Base-by-base conservation (phyloP, 2,797 vertebrate species). In the Hemitrygon akajei region DNA sequence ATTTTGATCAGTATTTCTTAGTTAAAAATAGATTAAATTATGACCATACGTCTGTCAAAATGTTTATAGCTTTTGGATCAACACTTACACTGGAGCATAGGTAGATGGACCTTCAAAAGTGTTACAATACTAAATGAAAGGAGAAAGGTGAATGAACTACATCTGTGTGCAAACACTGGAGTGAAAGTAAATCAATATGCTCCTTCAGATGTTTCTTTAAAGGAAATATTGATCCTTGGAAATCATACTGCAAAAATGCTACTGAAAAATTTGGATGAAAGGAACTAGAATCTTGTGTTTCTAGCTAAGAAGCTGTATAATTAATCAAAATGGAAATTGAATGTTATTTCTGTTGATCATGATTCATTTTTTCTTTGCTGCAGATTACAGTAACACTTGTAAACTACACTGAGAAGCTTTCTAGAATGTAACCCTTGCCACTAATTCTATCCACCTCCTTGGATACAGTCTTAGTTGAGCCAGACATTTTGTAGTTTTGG, bases 71-170 rank as follows among this genome's bases (percentile, higher is more conserved):
- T 22, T 60, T 86, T 86, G 84, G 58, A 58, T 60, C 56, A 58
- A 86, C 58, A 60, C 84, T 60, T 58, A 3, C 82, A 86, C 56
- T 16, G 56, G 84, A 60, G 25, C 27, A n/a, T 16, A n/a, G 27
- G 58, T 60, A 30, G 20, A 69, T 1, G 34, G 16, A 69, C 37
- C 20, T 34, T 71, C 30, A n/a, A 71, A 91, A 66, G 34, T 18
- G 16, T 89, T 89, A 37, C 60, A 2, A 69, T 66, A 58, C 47
- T 4, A 91, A 34, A 4, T 69, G 63, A 40, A 60, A 1, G 37
- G 87, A 60, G 63, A 91, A 91, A 69, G 34, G 66, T 91, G 34
- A 91, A 91, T 71, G 63, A 34, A 71, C 91, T 34, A 91, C 18
- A 91, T n/a, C 60, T 37, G 87, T 91, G 34, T 47, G 6, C 7